phyloP scores from a whole-genome alignment of 53 echinoderm and acorn worm species.

The Echinometra lucunter region DNA sequence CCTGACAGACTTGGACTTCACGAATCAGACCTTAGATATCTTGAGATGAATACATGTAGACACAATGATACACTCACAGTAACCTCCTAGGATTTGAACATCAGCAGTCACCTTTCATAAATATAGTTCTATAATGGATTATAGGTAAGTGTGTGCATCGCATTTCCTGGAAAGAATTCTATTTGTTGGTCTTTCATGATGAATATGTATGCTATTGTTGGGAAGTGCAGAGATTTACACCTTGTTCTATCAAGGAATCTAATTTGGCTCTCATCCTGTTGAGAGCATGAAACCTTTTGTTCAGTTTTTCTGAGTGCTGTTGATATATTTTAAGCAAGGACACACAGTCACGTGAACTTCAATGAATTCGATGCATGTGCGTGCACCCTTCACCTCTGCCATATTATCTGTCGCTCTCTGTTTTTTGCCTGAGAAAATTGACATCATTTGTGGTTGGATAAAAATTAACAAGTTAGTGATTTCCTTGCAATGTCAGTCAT shows the following conservation, averaged over 20 bases:
- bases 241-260: neutral
- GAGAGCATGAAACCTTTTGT: neutral
- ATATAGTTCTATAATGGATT: neutral
- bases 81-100: neutral
- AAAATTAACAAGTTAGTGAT: neutral
- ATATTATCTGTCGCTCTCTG: neutral
- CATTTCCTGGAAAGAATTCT: neutral
- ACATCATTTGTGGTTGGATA: constrained; percentile 14
- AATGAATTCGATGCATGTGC: neutral
- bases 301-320: neutral
- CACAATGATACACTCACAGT: neutral
- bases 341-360: neutral
- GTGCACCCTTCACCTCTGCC: neutral
- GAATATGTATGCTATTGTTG: constrained; percentile 8
- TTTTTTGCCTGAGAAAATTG: neutral
- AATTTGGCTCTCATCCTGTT: neutral
- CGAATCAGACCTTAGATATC: neutral
- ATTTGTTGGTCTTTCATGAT: neutral
- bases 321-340: neutral
- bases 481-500: constrained; percentile 10
- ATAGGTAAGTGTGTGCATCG: neutral
- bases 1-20: no score
- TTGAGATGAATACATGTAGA: neutral
- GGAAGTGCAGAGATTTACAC: neutral
- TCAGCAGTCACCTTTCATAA: neutral